A percentile compares a stretch with the other conserved stretches of the same genome.
phyloP scores from a whole-genome alignment of 1,140 invertebrate genomes.

The Metaphire vulgaris region DNA sequence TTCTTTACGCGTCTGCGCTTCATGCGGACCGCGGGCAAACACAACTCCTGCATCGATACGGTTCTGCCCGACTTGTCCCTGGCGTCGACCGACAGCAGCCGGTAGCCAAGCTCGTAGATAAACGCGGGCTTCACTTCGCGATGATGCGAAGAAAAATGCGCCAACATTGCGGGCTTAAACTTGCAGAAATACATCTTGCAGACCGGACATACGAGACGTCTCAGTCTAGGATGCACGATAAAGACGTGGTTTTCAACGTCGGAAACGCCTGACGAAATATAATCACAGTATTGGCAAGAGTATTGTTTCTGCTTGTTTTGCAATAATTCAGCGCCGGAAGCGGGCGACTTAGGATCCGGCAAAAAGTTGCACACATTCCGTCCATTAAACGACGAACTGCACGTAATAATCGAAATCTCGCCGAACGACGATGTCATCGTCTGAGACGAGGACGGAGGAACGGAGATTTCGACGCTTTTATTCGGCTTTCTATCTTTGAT shows the following conservation, averaged over 20 bases:
- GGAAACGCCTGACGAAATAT: neutral
- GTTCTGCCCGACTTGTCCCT: too few species aligned
- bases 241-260: neutral
- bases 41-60: too few species aligned
- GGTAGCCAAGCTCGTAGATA: neutral
- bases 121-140: neutral
- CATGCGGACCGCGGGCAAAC: too few species aligned
- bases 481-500: too few species aligned
- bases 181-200: neutral
- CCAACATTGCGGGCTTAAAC: neutral
- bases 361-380: neutral
- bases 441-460: too few species aligned
- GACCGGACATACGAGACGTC: neutral
- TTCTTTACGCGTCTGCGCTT: too few species aligned
- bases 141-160: neutral
- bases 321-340: neutral
- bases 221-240: neutral
- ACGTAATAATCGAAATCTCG: neutral
- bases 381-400: neutral
- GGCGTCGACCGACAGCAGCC: too few species aligned
- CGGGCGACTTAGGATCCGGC: neutral
- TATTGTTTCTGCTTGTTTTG: neutral
- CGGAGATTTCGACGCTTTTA: too few species aligned
- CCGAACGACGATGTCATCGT: neutral
- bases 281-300: neutral